Evolutionary conservation across 2,888 invertebrate species (phyloP), one percentile per base, ranked within the genome.

Genomic region (Polydrusus pterygomalis): DNA sequence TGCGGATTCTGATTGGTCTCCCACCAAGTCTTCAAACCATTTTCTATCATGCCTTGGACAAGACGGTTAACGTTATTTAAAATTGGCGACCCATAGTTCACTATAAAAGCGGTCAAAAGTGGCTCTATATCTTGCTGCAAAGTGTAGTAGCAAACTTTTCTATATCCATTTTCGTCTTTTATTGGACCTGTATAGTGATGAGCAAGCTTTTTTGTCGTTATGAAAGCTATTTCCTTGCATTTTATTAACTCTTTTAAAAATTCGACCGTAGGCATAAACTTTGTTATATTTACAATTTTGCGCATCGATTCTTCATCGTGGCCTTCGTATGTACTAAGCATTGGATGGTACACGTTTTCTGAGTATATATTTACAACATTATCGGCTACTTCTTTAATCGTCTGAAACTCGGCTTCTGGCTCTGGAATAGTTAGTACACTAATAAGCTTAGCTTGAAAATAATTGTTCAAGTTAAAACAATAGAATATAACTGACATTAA

Each of bases 401-500:
- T 43, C 6, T 13, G 25, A 1, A 75, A 20, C 54, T 58, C 40
- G 3, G 17, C 20, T 13, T 18, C 8, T 43, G 11, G 11, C 17
- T 43, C 17, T 7, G 60, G 30, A 45, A 54, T 56, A 3, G 67
- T 62, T 17, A 75, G 17, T 3, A 75, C 67, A 17, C 71, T 71
- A 1, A 54, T 30, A 3, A 75, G 54, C n/a, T 62, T 71, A 5
- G 71, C 63, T 43, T 70, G 65, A 20, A 71, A 71, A 15, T 60
- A 25, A 18, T 64, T 67, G 7, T 10, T 65, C 6, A 71, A 13
- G 8, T 18, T 38, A 40, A 70, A 67, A 20, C 34, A 62, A 18
- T 71, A 75, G n/a, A 75, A 51, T 9, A 62, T 47, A 11, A 75
- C 11, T n/a, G 54, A 10, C 67, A 75, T 68, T 45, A 70, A 30